Conservation (phyloP, 2,888 invertebrate species). For the Cecidostiba fungosa region DNA sequence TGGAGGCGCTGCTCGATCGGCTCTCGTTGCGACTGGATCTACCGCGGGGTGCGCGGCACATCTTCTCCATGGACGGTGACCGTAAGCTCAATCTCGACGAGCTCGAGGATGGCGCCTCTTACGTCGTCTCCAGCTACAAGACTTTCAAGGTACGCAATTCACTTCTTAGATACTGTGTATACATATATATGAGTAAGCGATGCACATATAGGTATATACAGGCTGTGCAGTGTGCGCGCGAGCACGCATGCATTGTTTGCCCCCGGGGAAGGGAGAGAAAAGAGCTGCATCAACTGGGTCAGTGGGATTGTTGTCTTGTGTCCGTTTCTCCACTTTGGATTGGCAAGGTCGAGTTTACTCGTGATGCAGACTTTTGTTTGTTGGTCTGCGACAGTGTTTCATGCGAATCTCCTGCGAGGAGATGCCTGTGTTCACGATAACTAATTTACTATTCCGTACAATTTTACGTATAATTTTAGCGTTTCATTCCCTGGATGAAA, state of each 20-base stretch:
- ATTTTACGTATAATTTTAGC: not conserved
- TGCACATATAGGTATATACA: not conserved
- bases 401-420: too few species aligned
- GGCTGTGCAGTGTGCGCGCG: not conserved
- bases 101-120: conserved; percentile 94
- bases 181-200: not conserved
- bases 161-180: not conserved
- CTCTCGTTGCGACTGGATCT: conserved; percentile 93
- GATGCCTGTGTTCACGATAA: not conserved
- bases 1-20: conserved; percentile 93
- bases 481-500: not conserved
- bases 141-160: conserved; percentile 88
- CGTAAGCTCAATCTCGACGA: conserved; percentile 92
- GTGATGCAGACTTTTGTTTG: not conserved
- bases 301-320: conserved; percentile 40
- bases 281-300: conserved; percentile 28
- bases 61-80: conserved; percentile 96
- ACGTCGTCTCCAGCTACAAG: conserved; percentile 95
- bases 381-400: not conserved
- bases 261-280: not conserved
- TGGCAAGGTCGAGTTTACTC: conserved; percentile 5
- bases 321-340: conserved; percentile 7
- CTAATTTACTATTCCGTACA: too few species aligned
- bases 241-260: conserved; percentile 1
- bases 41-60: conserved; percentile 93